Evolutionary conservation across 2,888 invertebrate species (phyloP).

Genomic region (Drosophila longiperda): DNA sequence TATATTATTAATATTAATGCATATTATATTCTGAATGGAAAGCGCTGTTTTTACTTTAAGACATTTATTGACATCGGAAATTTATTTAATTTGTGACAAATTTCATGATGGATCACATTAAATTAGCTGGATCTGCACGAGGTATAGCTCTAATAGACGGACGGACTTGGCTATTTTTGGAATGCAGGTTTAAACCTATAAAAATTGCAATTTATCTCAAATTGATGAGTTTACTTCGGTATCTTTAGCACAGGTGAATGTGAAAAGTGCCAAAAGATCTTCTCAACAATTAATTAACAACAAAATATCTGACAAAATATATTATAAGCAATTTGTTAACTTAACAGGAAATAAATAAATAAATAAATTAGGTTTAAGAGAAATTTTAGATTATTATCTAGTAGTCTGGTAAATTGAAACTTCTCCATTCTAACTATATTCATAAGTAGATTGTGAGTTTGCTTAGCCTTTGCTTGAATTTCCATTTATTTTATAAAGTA

Average conservation of each 20-base stretch:
- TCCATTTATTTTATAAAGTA: neutral
- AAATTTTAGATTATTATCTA: neutral
- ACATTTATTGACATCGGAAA: too few relatives aligned
- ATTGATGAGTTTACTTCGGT: neutral
- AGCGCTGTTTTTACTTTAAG: too few relatives aligned
- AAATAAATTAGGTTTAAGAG: neutral
- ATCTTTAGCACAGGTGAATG: neutral
- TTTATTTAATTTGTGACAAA: too few relatives aligned
- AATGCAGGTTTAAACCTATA: neutral
- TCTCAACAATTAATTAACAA: neutral
- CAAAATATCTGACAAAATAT: neutral
- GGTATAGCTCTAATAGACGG: neutral
- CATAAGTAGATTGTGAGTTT: neutral
- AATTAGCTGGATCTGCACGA: neutral
- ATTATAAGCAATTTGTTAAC: neutral
- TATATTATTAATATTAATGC: too few relatives aligned
- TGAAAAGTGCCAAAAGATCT: neutral
- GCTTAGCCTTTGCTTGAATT: neutral
- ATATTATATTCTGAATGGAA: too few relatives aligned
- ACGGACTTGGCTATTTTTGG: neutral
- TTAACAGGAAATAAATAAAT: neutral
- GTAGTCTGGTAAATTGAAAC: neutral
- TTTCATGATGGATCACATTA: too few relatives aligned
- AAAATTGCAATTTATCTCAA: neutral
- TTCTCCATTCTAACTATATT: neutral